Conservation (phyloP, 2,888 invertebrate species). For the Archips xylosteana region DNA sequence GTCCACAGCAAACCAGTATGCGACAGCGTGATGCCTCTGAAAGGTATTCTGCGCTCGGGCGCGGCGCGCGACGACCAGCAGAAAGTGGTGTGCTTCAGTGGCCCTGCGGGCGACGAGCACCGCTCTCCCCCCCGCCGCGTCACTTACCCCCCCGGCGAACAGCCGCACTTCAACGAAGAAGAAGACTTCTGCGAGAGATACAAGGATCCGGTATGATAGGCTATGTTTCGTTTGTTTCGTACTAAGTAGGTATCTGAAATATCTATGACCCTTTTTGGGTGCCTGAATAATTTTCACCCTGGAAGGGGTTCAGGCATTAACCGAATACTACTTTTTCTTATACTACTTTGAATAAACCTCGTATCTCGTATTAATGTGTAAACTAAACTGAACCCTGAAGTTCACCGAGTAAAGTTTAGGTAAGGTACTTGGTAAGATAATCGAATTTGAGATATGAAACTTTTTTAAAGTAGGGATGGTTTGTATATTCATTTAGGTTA, state of each 20-base stretch:
- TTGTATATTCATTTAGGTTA: too few species aligned
- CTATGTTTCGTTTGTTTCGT: too few species aligned
- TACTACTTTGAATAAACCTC: too few species aligned
- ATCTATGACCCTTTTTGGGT: neutral
- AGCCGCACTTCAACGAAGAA: conserved; percentile 68
- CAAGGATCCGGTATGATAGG: conserved; percentile 63
- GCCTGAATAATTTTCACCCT: too few species aligned
- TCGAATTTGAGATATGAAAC: too few species aligned
- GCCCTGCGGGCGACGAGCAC: conserved; percentile 68
- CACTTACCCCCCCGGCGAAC: conserved; percentile 64
- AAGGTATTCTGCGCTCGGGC: conserved; percentile 77
- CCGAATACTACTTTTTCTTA: too few species aligned
- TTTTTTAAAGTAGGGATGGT: too few species aligned
- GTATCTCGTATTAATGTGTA: too few species aligned
- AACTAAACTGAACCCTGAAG: too few species aligned
- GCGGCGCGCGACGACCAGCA: conserved; percentile 75
- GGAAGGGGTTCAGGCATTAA: too few species aligned
- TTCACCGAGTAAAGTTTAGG: too few species aligned
- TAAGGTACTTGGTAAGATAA: too few species aligned
- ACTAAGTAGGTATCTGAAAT: neutral
- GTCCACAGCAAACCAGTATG: conserved; percentile 67
- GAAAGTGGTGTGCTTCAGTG: conserved; percentile 80
- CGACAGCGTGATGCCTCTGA: conserved; percentile 69
- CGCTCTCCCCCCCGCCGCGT: conserved; percentile 48
- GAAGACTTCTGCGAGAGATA: conserved; percentile 69